Conservation (phyloP, 2,888 invertebrate genomes). For the Himalopsyche anomala region DNA sequence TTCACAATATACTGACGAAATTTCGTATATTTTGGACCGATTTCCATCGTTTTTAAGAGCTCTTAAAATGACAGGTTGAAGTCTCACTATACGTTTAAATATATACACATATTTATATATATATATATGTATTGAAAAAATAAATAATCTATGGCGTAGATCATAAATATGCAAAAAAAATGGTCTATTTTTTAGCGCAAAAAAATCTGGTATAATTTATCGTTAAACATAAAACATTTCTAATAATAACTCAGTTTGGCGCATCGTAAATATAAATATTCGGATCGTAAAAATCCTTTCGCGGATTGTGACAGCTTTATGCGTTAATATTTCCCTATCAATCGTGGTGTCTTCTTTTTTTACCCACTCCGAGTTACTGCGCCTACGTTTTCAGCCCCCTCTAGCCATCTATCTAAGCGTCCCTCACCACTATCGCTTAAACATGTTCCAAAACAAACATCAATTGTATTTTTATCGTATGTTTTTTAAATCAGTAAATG, state of each 20-base stretch:
- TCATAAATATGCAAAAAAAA: neutral
- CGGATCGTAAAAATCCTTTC: constrained; percentile 37
- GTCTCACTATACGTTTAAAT: no score
- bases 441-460: constrained; percentile 1
- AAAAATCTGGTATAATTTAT: constrained; percentile 38
- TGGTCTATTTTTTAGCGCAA: neutral
- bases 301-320: constrained; percentile 55
- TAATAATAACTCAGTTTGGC: constrained; percentile 25
- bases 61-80: no score
- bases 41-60: no score
- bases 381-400: neutral
- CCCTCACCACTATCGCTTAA: constrained; percentile 2
- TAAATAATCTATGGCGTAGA: neutral
- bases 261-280: constrained; percentile 24
- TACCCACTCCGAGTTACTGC: neutral
- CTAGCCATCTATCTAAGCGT: neutral
- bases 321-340: constrained; percentile 58
- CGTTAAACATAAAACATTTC: constrained; percentile 3
- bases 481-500: no score
- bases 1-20: no score
- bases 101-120: no score
- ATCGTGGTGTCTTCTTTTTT: constrained; percentile 43
- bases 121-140: no score
- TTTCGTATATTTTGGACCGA: no score
- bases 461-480: no score